Evolutionary conservation across 2,888 invertebrate genomes (phyloP).

Genomic region (Chromoteleia sp.): DNA sequence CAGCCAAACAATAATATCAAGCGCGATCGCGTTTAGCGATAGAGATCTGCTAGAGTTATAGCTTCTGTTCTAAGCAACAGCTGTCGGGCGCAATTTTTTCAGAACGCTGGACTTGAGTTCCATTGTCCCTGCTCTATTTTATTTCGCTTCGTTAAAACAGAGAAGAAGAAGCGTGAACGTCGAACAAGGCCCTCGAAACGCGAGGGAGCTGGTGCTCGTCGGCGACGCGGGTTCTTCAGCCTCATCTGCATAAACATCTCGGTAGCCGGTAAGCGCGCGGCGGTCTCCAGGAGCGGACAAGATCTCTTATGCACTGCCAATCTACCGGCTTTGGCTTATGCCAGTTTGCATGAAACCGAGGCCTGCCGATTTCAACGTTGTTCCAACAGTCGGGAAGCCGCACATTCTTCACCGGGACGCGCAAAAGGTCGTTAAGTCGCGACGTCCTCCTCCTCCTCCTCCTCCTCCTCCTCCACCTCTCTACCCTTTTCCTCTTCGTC

Average conservation of each 20-base stretch:
- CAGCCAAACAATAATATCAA: conserved; percentile 45
- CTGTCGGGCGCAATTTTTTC: conserved; percentile 45
- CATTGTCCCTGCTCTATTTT: conserved; percentile 71
- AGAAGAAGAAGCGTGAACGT: conserved; percentile 63
- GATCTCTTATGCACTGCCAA: conserved; percentile 65
- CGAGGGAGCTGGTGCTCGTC: conserved; percentile 71
- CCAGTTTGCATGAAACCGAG: conserved; percentile 74
- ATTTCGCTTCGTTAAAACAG: conserved; percentile 62
- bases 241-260: conserved; percentile 83
- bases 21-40: conserved; percentile 36
- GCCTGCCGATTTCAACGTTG: conserved; percentile 64
- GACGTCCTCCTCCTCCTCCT: conserved; percentile 53
- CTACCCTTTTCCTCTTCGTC: too few species aligned
- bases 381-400: conserved; percentile 72
- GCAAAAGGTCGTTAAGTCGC: conserved; percentile 77
- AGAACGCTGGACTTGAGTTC: conserved; percentile 43
- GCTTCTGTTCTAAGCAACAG: conserved; percentile 33
- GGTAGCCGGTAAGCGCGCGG: conserved; percentile 75
- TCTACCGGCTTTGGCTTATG: conserved; percentile 71
- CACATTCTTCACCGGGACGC: conserved; percentile 77
- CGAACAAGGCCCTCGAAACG: conserved; percentile 44
- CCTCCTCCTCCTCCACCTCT: too few species aligned
- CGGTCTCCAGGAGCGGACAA: conserved; percentile 71
- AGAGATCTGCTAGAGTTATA: conserved; percentile 35
- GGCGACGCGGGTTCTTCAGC: conserved; percentile 71